Percentiles rank a stretch among this genome's conserved stretches.
Evolutionary conservation across 1,140 invertebrate species (phyloP).

Genomic region (Antheraea pernyi): DNA sequence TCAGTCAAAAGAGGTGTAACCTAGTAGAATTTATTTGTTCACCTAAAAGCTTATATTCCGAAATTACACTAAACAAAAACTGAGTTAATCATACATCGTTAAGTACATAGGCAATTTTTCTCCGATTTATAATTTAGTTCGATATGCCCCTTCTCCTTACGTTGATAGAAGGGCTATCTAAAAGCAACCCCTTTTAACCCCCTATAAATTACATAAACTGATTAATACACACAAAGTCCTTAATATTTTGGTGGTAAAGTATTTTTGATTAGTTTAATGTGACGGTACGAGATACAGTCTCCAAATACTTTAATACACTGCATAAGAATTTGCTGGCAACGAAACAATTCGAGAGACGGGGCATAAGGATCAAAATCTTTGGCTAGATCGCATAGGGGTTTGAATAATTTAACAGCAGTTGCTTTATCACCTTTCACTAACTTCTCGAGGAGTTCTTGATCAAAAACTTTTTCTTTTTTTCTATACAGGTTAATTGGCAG

Average conservation of each 20-base stretch:
- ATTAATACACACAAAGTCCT: too few relatives aligned
- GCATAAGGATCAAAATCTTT: conserved; percentile 68
- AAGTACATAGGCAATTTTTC: too few relatives aligned
- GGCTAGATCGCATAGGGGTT: conserved; percentile 73
- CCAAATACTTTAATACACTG: conserved; percentile 65
- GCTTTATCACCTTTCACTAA: conserved; percentile 72
- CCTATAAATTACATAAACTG: too few relatives aligned
- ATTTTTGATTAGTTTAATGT: conserved; percentile 35
- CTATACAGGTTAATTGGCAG: conserved; percentile 40
- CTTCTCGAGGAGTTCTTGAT: conserved; percentile 45
- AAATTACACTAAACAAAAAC: too few relatives aligned
- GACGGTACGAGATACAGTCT: conserved; percentile 47
- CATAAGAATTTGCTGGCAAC: conserved; percentile 69
- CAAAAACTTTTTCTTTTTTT: conserved; percentile 51
- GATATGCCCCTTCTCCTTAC: too few relatives aligned
- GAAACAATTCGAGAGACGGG: conserved; percentile 70
- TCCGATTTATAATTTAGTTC: too few relatives aligned
- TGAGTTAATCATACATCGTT: too few relatives aligned
- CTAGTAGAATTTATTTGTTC: too few relatives aligned
- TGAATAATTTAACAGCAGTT: conserved; percentile 70
- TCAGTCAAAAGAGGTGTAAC: too few relatives aligned
- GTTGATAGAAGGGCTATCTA: too few relatives aligned
- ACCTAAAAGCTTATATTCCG: too few relatives aligned
- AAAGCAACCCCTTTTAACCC: too few relatives aligned
- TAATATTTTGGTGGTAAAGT: conserved; percentile 21